Percentiles rank a stretch among this genome's conserved stretches.
These are phyloP conservation scores for Semotilus atromaculatus DNA, from an alignment of 2,797 vertebrate genomes.

Conservation along the genomic window DNA sequence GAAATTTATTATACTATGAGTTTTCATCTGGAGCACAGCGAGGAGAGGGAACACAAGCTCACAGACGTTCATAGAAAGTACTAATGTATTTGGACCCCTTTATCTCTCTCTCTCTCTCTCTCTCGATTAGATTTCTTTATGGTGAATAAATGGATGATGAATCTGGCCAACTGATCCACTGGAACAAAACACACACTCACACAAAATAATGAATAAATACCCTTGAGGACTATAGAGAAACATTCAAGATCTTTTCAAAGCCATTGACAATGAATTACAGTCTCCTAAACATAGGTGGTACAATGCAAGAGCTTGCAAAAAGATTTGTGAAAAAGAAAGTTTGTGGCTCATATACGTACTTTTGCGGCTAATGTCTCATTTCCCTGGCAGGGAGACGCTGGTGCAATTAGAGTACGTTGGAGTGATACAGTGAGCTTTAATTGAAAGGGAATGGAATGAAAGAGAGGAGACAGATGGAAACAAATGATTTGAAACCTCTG, in stretches of 20 bases:
- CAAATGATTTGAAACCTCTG: conserved; percentile 76
- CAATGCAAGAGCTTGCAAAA: background rate
- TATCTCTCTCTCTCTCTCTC: background rate
- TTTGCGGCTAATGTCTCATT: conserved; percentile 48
- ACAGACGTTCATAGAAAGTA: conserved; percentile 55
- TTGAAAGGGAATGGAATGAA: conserved; percentile 75
- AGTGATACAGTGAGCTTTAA: conserved; percentile 73
- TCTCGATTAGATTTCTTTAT: conserved; percentile 58
- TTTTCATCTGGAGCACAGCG: conserved; percentile 62
- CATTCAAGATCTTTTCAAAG: conserved; percentile 31
- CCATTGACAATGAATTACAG: conserved; percentile 41
- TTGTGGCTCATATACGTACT: background rate
- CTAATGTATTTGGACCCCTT: conserved; percentile 53
- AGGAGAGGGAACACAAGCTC: conserved; percentile 35
- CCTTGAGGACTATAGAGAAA: conserved; percentile 30
- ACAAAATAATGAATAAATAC: conserved; percentile 35
- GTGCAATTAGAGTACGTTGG: conserved; percentile 58
- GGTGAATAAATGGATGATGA: conserved; percentile 59
- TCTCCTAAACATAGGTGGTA: conserved; percentile 31
- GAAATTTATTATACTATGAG: conserved; percentile 74
- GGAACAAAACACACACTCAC: conserved; percentile 46
- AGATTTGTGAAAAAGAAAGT: conserved; percentile 15
- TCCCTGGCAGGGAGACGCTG: conserved; percentile 25
- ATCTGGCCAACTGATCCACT: conserved; percentile 40
- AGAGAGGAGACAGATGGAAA: conserved; percentile 75